phyloP scores from a whole-genome alignment of 23 tunicate genomes.

The Aplidium turbinatum region DNA sequence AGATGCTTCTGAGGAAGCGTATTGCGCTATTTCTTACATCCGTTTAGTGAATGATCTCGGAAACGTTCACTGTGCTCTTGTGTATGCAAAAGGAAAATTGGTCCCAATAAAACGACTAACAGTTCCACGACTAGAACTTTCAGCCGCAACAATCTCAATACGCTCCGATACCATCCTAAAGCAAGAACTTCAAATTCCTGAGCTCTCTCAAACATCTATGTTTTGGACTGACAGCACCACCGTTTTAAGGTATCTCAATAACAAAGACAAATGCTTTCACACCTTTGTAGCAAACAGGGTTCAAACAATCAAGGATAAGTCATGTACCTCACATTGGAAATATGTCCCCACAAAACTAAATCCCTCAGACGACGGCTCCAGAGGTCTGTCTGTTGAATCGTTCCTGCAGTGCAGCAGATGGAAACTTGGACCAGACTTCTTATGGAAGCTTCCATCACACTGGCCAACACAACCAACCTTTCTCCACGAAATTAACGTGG shows the following conservation, averaged over 20 bases:
- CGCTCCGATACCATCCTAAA: slow-evolving; percentile 10
- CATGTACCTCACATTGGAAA: slow-evolving; percentile 21
- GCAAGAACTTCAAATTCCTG: slow-evolving; percentile 14
- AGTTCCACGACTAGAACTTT: slow-evolving; percentile 23
- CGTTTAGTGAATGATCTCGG: too few species aligned
- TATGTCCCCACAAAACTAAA: slow-evolving; percentile 29
- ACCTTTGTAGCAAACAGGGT: slow-evolving; percentile 57
- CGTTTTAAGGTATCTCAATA: slow-evolving; percentile 39
- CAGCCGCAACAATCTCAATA: slow-evolving; percentile 37
- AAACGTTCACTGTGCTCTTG: too few species aligned
- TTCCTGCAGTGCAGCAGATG: too few species aligned
- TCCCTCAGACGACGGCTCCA: slow-evolving; percentile 43
- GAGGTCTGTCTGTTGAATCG: too few species aligned
- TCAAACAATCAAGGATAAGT: slow-evolving; percentile 1
- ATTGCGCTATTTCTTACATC: too few species aligned
- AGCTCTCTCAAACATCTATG: neutral
- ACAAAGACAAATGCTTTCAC: slow-evolving; percentile 18
- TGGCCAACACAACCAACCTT: too few species aligned
- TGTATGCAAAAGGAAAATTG: neutral
- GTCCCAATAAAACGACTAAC: slow-evolving; percentile 11
- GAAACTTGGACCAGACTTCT: too few species aligned
- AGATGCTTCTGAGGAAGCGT: too few species aligned
- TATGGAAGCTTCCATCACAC: too few species aligned
- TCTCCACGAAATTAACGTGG: too few species aligned
- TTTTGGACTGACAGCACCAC: slow-evolving; percentile 33